These are phyloP conservation scores for Limenitis arthemis DNA, from an alignment of 2,888 invertebrate species.

Conservation along the genomic window DNA sequence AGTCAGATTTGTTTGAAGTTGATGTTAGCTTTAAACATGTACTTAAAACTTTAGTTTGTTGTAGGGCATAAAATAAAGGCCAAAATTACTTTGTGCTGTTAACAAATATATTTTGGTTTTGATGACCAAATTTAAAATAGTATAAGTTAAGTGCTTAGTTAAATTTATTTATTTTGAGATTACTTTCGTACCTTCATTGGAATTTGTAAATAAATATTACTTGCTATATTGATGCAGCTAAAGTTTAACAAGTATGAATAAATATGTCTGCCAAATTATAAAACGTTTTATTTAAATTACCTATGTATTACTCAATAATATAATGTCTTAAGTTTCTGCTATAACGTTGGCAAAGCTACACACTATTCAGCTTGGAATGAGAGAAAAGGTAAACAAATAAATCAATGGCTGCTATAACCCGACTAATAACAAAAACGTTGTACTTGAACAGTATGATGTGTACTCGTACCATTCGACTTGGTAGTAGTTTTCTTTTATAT, in stretches of 20 bases:
- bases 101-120: conserved; percentile 44
- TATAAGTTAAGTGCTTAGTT: conserved; percentile 53
- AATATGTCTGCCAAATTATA: conserved; percentile 71
- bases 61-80: conserved; percentile 42
- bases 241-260: conserved; percentile 68
- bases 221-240: conserved; percentile 65
- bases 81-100: conserved; percentile 47
- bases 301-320: too few species aligned
- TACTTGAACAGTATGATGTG: too few species aligned
- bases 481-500: too few species aligned
- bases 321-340: too few species aligned
- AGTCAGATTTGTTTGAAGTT: conserved; percentile 48
- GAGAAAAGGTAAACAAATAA: too few species aligned
- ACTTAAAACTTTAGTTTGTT: conserved; percentile 48
- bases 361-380: too few species aligned
- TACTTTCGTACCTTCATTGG: conserved; percentile 61
- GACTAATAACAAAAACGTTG: too few species aligned
- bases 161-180: conserved; percentile 65
- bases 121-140: conserved; percentile 58
- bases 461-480: too few species aligned
- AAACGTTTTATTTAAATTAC: conserved; percentile 33
- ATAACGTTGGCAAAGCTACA: too few species aligned
- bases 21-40: conserved; percentile 51
- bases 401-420: too few species aligned
- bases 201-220: conserved; percentile 63